Evolutionary conservation across 2,888 invertebrate genomes (phyloP).

Genomic region (Rapana venosa): DNA sequence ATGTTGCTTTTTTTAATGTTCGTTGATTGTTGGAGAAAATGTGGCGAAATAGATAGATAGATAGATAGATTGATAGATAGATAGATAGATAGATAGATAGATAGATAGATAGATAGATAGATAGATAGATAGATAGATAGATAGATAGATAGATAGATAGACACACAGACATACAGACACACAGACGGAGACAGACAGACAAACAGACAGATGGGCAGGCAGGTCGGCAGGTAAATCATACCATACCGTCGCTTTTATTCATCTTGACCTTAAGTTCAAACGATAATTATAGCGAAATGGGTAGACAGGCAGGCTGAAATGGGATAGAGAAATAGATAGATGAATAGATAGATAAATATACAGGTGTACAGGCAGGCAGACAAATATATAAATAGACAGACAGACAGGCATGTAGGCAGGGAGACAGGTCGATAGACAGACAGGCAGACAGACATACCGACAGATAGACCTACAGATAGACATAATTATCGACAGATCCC

Average conservation of each 20-base stretch:
- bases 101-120: background rate
- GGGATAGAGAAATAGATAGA: slow-evolving; percentile 32
- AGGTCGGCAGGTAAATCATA: too few species aligned
- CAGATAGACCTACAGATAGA: background rate
- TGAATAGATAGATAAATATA: background rate
- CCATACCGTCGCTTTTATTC: too few species aligned
- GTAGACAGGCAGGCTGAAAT: too few species aligned
- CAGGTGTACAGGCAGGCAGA: background rate
- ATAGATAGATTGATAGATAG: slow-evolving; percentile 14
- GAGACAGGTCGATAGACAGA: slow-evolving; percentile 14
- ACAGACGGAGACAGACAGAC: slow-evolving; percentile 14
- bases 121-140: background rate
- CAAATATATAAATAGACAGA: background rate
- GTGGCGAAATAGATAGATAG: slow-evolving; percentile 30
- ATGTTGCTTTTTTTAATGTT: too few species aligned
- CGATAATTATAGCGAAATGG: too few species aligned
- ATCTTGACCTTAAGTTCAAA: too few species aligned
- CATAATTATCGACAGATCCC: too few species aligned
- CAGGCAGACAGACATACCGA: background rate
- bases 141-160: slow-evolving; percentile 27
- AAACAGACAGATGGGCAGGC: too few species aligned
- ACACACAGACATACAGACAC: slow-evolving; percentile 3
- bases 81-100: slow-evolving; percentile 7
- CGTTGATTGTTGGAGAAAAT: too few species aligned
- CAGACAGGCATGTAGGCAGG: background rate